Conservation (phyloP, 2,888 invertebrate genomes). For the Lordiphosa andalusiaca region DNA sequence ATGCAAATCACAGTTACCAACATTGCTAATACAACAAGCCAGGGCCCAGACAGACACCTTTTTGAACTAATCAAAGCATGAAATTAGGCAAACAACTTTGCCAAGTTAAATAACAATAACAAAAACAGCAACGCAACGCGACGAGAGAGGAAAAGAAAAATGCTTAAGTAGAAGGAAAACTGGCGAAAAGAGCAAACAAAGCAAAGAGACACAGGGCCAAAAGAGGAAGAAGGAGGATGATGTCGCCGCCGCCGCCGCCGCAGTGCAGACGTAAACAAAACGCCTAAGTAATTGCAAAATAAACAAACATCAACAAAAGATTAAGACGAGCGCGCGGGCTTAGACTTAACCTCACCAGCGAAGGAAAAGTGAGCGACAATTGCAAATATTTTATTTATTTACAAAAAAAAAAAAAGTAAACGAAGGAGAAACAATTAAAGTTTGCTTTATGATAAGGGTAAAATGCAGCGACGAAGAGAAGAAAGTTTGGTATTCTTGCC, state of each 20-base stretch:
- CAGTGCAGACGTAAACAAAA: slow-evolving; percentile 76
- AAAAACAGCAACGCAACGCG: slow-evolving; percentile 6
- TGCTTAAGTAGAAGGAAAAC: slow-evolving; percentile 23
- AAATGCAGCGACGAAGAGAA: not conserved
- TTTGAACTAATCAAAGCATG: slow-evolving; percentile 66
- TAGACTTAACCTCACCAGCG: slow-evolving; percentile 5
- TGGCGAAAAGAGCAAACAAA: slow-evolving; percentile 37
- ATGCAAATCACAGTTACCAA: slow-evolving; percentile 8
- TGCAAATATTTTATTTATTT: slow-evolving; percentile 67
- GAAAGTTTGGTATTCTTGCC: slow-evolving; percentile 6
- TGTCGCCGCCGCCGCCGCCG: slow-evolving; percentile 53
- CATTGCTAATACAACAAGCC: slow-evolving; percentile 11
- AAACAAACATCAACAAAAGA: slow-evolving; percentile 78
- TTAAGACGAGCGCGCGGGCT: slow-evolving; percentile 60
- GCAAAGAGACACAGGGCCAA: slow-evolving; percentile 23
- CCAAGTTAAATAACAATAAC: slow-evolving; percentile 27
- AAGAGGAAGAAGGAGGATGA: not conserved
- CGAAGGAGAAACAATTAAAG: slow-evolving; percentile 55
- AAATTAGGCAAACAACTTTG: slow-evolving; percentile 67
- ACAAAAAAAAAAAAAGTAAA: slow-evolving; percentile 3
- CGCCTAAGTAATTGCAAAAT: slow-evolving; percentile 78
- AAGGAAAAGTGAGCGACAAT: slow-evolving; percentile 39
- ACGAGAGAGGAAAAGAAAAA: slow-evolving; percentile 3
- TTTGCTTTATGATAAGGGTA: not conserved
- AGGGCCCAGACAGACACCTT: slow-evolving; percentile 34